phyloP scores from a whole-genome alignment of 2,888 invertebrate genomes.

The Beris morrisii region DNA sequence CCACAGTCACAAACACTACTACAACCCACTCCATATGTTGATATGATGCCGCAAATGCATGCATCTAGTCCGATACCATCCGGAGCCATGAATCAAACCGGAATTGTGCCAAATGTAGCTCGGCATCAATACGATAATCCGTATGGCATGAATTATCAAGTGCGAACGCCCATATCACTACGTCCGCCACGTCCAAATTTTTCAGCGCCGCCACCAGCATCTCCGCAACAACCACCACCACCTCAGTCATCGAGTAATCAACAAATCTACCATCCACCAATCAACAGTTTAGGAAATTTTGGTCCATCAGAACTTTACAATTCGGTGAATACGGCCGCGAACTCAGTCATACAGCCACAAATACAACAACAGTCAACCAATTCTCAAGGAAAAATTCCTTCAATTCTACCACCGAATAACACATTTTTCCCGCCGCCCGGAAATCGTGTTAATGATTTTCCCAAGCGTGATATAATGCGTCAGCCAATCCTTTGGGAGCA shows the following conservation, averaged over 20 bases:
- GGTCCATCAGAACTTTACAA: conserved; percentile 40
- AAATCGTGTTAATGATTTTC: conserved; percentile 38
- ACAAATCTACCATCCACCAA: conserved; percentile 33
- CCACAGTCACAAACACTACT: conserved; percentile 36
- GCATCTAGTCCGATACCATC: conserved; percentile 37
- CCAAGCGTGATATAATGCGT: conserved; percentile 35
- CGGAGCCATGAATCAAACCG: conserved; percentile 31
- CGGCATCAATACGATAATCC: conserved; percentile 36
- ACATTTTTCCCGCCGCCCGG: conserved; percentile 40
- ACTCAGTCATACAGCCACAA: conserved; percentile 24
- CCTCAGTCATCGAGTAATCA: conserved; percentile 17
- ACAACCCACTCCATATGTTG: conserved; percentile 39
- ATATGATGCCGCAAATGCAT: conserved; percentile 40
- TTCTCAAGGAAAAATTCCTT: conserved; percentile 33
- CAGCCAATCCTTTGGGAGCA: conserved; percentile 40
- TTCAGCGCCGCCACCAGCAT: conserved; percentile 31
- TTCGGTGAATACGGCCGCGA: conserved; percentile 6
- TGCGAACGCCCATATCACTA: conserved; percentile 31
- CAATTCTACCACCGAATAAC: conserved; percentile 36
- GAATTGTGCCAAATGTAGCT: conserved; percentile 36
- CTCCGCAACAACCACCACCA: conserved; percentile 35
- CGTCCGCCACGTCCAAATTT: conserved; percentile 35
- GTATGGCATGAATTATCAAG: conserved; percentile 35
- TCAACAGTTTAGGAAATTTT: conserved; percentile 38
- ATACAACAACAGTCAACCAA: conserved; percentile 7